Percentiles rank a stretch among this genome's conserved stretches.
Evolutionary conservation across 2,888 invertebrate genomes (phyloP).

Genomic region (Allygus modestus): DNA sequence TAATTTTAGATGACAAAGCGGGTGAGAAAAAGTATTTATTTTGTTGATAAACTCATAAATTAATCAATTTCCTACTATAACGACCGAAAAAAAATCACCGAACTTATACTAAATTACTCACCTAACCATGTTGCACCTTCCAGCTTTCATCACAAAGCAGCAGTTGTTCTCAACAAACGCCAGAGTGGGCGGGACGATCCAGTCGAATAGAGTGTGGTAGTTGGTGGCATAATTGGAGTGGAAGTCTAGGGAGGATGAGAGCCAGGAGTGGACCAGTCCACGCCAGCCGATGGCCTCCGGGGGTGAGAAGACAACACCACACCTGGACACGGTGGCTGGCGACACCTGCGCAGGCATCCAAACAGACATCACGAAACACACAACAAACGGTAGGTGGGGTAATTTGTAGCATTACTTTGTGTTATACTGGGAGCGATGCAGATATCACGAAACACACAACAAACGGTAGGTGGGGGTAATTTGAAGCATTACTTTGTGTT

Average conservation of each 20-base stretch:
- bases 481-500: too few relatives aligned
- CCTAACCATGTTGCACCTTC: conserved; percentile 83
- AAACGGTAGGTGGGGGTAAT: not conserved
- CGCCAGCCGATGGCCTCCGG: conserved; percentile 89
- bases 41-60: too few relatives aligned
- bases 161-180: conserved; percentile 15
- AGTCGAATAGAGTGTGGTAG: conserved; percentile 78
- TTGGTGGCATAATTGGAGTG: conserved; percentile 62
- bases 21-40: too few relatives aligned
- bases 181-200: conserved; percentile 82
- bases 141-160: conserved; percentile 77
- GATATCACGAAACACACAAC: not conserved
- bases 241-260: conserved; percentile 75
- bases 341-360: conserved; percentile 77
- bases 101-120: too few relatives aligned
- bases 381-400: not conserved
- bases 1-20: too few relatives aligned
- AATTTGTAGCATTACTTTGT: too few relatives aligned
- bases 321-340: conserved; percentile 92
- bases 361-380: not conserved
- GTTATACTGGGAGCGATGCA: not conserved
- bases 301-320: conserved; percentile 95
- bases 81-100: too few relatives aligned
- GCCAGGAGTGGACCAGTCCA: conserved; percentile 90
- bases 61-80: too few relatives aligned